Evolutionary conservation across 2,888 invertebrate genomes (phyloP).

Genomic region (Trachelus troglodyta): DNA sequence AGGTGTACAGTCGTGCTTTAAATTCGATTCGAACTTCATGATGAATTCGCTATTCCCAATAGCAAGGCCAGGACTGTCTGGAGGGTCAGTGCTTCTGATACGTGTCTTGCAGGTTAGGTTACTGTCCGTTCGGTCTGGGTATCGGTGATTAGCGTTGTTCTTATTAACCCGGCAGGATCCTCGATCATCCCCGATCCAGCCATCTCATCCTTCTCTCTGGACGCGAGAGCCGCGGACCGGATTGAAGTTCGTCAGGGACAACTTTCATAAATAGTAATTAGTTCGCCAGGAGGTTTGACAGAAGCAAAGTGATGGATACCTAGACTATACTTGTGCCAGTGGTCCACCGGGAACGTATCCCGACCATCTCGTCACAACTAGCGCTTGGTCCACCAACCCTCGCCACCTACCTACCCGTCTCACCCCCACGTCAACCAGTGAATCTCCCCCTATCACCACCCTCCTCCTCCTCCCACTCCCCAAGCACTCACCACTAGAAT

Average conservation of each 20-base stretch:
- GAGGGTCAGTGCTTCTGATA: not conserved
- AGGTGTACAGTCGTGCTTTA: not conserved
- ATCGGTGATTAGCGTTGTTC: not conserved
- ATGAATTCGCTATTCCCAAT: not conserved
- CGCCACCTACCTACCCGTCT: not conserved
- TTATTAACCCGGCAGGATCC: not conserved
- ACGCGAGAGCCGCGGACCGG: not conserved
- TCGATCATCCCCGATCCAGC: not conserved
- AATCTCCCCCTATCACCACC: not conserved
- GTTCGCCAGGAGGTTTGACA: slow-evolving; percentile 22
- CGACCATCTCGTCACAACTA: not conserved
- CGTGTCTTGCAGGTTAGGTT: not conserved
- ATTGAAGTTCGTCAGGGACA: slow-evolving; percentile 20
- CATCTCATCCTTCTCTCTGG: slow-evolving; percentile 23
- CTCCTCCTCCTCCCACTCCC: not conserved
- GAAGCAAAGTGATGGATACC: slow-evolving; percentile 26
- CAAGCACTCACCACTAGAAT: not conserved
- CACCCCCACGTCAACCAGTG: not conserved
- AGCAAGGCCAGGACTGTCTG: not conserved
- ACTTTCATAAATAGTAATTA: slow-evolving; percentile 26
- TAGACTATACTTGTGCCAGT: not conserved
- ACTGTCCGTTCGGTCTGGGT: not conserved
- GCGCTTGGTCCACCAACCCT: not conserved
- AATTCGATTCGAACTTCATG: not conserved
- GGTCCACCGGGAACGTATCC: not conserved